Evolutionary conservation across 2,113 vertebrate genomes (phyloP), one percentile per base, ranked within the genome.

Genomic region (Platycercus adscitus): DNA sequence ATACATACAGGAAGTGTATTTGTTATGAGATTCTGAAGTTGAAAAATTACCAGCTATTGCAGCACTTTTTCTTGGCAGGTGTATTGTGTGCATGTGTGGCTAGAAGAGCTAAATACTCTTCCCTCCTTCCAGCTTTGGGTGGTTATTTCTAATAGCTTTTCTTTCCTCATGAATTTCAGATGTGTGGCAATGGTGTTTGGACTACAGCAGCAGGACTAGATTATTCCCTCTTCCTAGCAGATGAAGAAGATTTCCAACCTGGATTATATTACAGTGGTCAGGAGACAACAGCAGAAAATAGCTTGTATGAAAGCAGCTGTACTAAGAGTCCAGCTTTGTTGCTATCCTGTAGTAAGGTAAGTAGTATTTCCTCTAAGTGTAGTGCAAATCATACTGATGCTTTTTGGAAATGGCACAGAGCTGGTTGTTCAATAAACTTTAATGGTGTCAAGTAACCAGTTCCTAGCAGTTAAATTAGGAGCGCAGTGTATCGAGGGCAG

Each of bases 221-320:
- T 90, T 99, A 99, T 97, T 99, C 99, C 44, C 94, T 99, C 24
- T 98, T 99, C 79, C 96, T 99, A 63, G 99, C 98, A 39, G 99
- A 99, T 61, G 99, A 99, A 72, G 98, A 99, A 94, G 99, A 99
- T 75, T 99, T 99, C 93, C 99, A 99, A 82, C 99, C 99, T 95
- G 99, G 98, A 52, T 97, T 99, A 41, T 99, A 99, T 97, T 99
- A 99, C 94, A 99, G 99, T 93, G 99, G 99, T 20, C 98, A 97
- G 88, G 99, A 99, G 97, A 97, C 98, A 81, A 96, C 84, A 44
- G 93, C 96, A 93, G 97, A 98, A 96, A 86, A 91, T 9, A 92
- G 17, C 61, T 73, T 94, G 81, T 89, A 96, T 90, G 98, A 98
- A 76, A 95, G 91, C 49, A 97, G 97, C 76, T 98, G 93, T 96